Base-by-base conservation (phyloP, 2,888 invertebrate genomes). In the Cetonia aurata region DNA sequence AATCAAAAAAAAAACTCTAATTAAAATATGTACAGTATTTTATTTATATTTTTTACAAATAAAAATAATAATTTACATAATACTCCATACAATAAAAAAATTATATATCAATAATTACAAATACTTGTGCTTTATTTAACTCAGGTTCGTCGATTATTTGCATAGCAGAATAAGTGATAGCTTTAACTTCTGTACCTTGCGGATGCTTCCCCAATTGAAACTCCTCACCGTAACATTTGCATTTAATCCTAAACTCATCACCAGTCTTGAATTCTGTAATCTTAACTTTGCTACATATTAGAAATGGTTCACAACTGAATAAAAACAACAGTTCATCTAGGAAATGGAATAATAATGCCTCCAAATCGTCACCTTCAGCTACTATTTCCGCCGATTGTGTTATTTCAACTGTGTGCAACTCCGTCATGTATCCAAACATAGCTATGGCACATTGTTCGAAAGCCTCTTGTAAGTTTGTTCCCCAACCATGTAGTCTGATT, bases 111-210 rank as follows among this genome's bases (percentile, higher is more conserved):
- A 99, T 94, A 83, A 99, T 99, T 78, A 99, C 98, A 91, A 95
- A 99, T 55, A 98, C 88, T 88, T 99, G 96, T 12, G 68, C 67
- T 79, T 89, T 88, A 75, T 89, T 89, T 78, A 90, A 89, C 76
- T 92, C 88, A 52, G 90, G 89, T 76, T 89, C 87, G 79, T 92
- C 90, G 76, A 96, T 86, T 75, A 95, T 90, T 86, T 99, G 98
- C 99, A 99, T 99, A 68, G 98, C 96, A 6, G 99, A 98, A 85
- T 99, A 99, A 3, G 99, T 99, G 75, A 99, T 99, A 41, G 99
- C 99, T 85, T 99, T 99, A 1, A 99, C 96, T 86, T 99, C 99
- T 1, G 96, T 93, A 12, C 98, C 99, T 86, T 98, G 99, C 0
- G 98, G 96, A 86, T 99, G 99, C 85, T 96, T 98, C 0, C 92